Evolutionary conservation across 2,113 vertebrate species (phyloP).

Genomic region (Lagopus leucura): DNA sequence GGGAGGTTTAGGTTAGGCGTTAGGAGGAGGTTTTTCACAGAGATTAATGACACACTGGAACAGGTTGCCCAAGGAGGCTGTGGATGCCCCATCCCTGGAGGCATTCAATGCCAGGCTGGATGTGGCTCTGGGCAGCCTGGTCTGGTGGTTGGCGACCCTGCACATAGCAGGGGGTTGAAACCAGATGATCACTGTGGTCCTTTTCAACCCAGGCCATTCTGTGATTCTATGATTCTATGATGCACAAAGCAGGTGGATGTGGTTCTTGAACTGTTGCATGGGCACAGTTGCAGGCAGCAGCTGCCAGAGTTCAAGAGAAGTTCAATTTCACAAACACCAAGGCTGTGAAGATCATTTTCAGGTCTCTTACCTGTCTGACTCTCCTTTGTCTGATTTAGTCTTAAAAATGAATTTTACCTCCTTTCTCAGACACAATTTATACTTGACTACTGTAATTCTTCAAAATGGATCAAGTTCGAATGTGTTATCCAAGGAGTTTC

Average conservation of each 20-base stretch:
- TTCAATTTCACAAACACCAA: neutral
- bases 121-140: too few species aligned
- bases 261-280: rapidly evolving
- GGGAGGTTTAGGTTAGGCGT: too few species aligned
- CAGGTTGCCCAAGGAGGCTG: too few species aligned
- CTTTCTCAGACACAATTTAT: neutral
- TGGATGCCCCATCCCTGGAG: too few species aligned
- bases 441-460: neutral
- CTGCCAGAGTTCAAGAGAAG: neutral
- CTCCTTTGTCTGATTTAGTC: neutral
- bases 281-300: neutral
- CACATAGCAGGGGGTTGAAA: too few species aligned
- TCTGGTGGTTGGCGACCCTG: too few species aligned
- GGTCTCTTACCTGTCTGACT: rapidly evolving
- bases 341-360: neutral
- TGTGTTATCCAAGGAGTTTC: neutral
- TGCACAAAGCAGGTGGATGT: neutral
- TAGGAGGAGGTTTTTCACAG: too few species aligned
- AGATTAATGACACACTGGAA: too few species aligned
- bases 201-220: too few species aligned
- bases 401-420: neutral
- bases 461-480: neutral
- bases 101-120: too few species aligned
- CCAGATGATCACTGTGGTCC: too few species aligned
- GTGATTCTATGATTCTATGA: too few species aligned